phyloP scores from a whole-genome alignment of 2,113 vertebrate genomes.

The Tachuris rubrigastra region DNA sequence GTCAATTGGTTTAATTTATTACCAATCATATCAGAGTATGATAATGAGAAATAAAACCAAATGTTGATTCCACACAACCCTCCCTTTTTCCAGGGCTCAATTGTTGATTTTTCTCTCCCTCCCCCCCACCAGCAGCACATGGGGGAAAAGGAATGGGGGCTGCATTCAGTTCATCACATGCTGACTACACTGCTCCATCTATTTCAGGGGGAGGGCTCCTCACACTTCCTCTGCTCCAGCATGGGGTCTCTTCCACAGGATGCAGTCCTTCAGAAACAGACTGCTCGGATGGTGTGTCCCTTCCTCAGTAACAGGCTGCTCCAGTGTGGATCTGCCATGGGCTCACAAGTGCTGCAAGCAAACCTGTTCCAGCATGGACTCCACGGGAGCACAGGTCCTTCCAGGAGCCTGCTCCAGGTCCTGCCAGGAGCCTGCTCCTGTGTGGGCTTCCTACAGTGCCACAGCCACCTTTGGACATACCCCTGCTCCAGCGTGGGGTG shows the following conservation, averaged over 20 bases:
- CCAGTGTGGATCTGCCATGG: background rate
- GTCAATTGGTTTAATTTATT: background rate
- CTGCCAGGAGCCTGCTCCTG: background rate
- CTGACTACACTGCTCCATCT: background rate
- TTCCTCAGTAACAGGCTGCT: background rate
- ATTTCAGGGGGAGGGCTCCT: background rate
- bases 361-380: background rate
- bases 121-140: background rate
- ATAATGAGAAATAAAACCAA: background rate
- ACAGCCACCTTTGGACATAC: background rate
- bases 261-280: background rate
- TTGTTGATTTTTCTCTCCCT: background rate
- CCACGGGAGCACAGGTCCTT: background rate
- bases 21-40: background rate
- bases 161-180: background rate
- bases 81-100: background rate
- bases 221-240: background rate
- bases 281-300: background rate
- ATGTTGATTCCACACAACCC: background rate
- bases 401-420: background rate
- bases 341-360: background rate
- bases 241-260: fast-evolving
- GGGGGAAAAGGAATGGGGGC: background rate
- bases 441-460: background rate
- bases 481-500: background rate